Conservation (phyloP, 2,113 vertebrate species). For the Falco punctatus region DNA sequence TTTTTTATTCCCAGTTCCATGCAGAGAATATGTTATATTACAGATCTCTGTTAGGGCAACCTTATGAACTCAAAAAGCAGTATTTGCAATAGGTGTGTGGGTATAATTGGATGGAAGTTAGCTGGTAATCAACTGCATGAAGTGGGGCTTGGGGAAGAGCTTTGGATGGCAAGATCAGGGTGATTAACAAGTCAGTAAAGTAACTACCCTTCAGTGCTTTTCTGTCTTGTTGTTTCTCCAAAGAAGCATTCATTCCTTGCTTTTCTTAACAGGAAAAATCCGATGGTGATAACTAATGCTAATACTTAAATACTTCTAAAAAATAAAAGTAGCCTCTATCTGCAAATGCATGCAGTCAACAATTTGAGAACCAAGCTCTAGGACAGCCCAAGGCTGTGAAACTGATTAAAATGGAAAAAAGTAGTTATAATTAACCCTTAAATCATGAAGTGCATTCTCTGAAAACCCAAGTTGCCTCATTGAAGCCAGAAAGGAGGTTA, state of each 20-base stretch:
- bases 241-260: not conserved
- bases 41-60: not conserved
- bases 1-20: not conserved
- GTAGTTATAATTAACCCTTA: constrained; percentile 33
- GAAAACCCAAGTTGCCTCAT: not conserved
- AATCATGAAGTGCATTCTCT: constrained; percentile 5
- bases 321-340: constrained; percentile 23
- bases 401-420: constrained; percentile 39
- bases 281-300: not conserved
- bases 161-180: not conserved
- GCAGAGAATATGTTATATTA: not conserved
- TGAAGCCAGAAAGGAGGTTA: constrained; percentile 5
- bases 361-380: constrained; percentile 26
- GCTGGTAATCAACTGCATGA: not conserved
- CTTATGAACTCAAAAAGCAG: not conserved
- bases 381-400: constrained; percentile 43
- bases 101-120: not conserved
- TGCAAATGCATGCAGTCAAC: not conserved
- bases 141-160: not conserved
- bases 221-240: not conserved
- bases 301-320: constrained; percentile 1
- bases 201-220: not conserved
- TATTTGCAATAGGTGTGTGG: not conserved
- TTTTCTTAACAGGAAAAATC: not conserved
- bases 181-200: not conserved